Conservation (phyloP, 92 coral and sea anemone genomes). For the Parazoanthus atlanticus region DNA sequence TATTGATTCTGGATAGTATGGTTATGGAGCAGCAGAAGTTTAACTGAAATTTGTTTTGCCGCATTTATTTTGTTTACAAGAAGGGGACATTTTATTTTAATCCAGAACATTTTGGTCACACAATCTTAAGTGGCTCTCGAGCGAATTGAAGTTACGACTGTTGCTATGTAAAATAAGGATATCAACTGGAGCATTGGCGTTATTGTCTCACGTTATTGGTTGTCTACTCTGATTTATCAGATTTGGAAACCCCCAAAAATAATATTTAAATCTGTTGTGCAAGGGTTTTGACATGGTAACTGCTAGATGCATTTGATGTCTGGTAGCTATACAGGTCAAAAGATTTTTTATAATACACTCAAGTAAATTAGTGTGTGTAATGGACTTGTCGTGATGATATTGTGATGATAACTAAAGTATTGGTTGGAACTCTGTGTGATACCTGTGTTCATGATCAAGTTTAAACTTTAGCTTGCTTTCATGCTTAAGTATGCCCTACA, state of each 20-base stretch:
- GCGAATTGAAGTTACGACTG: background rate
- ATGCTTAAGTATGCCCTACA: background rate
- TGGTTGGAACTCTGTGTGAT: background rate
- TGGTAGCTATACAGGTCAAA: background rate
- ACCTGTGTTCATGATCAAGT: background rate
- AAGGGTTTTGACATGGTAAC: background rate
- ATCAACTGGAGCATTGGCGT: background rate
- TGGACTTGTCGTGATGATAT: background rate
- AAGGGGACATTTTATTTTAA: background rate
- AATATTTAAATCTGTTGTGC: background rate
- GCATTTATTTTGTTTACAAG: background rate
- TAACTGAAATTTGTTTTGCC: background rate
- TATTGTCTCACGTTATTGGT: background rate
- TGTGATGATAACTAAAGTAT: background rate
- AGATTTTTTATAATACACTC: background rate
- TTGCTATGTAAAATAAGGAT: background rate
- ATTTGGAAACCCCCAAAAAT: background rate
- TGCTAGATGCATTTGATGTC: background rate
- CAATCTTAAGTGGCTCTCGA: slow-evolving; percentile 9
- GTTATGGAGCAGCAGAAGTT: background rate
- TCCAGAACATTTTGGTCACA: slow-evolving; percentile 8
- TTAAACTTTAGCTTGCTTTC: background rate
- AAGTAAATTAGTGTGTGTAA: background rate
- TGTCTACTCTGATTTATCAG: background rate
- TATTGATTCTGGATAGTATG: background rate